A percentile compares a stretch with the other conserved stretches of the same genome.
Evolutionary conservation across 2,797 vertebrate genomes (phyloP).

Genomic region (Crax fasciolata): DNA sequence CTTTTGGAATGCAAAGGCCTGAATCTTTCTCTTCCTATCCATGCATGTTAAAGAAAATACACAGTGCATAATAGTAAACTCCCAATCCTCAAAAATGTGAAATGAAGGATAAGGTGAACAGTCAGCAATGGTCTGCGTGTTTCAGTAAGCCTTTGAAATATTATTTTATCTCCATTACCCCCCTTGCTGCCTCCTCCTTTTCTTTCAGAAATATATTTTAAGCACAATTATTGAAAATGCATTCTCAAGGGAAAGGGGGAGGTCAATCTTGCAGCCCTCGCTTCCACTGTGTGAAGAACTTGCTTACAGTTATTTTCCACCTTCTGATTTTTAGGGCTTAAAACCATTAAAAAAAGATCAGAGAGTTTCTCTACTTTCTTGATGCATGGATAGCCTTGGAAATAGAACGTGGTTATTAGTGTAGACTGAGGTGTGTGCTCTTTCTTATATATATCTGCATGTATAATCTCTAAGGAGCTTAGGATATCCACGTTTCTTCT

Average conservation of each 20-base stretch:
- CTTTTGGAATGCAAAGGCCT: not conserved
- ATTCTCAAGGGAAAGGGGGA: not conserved
- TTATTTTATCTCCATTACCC: not conserved
- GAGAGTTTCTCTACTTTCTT: not conserved
- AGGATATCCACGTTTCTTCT: not conserved
- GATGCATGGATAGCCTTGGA: not conserved
- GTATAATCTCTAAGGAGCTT: not conserved
- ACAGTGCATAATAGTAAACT: not conserved
- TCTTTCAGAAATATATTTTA: not conserved
- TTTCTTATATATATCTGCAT: too few species aligned
- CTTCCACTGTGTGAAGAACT: not conserved
- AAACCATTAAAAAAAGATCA: not conserved
- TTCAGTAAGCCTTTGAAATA: conserved; percentile 15
- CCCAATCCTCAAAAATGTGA: not conserved
- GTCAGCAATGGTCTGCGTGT: not conserved
- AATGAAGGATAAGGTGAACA: not conserved
- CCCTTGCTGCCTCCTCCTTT: not conserved
- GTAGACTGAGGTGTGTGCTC: not conserved
- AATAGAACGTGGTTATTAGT: not conserved
- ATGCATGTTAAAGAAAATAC: not conserved
- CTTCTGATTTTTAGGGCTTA: conserved; percentile 11
- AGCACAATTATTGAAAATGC: not conserved
- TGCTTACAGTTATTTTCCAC: not conserved
- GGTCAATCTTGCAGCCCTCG: not conserved
- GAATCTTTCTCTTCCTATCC: not conserved